These are phyloP conservation scores for Melanostigma gelatinosum DNA, from an alignment of 2,113 vertebrate species.

Conservation along the genomic window DNA sequence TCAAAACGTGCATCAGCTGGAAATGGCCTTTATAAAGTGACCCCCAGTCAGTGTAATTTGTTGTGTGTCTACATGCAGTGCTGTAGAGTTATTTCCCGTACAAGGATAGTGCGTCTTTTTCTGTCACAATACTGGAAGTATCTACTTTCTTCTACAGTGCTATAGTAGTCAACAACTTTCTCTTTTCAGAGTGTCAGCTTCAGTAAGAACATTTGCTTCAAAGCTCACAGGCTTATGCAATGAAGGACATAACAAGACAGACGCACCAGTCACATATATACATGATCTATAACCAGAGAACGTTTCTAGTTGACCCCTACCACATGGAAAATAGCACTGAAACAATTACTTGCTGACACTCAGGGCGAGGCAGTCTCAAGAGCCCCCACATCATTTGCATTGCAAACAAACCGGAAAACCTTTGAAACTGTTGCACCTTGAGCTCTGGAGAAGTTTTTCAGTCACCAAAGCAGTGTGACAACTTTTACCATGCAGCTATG, in stretches of 20 bases:
- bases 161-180: background rate
- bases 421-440: slow-evolving; percentile 47
- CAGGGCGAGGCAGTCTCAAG: background rate
- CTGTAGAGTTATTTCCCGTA: background rate
- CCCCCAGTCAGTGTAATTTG: background rate
- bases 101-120: background rate
- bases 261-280: background rate
- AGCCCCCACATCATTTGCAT: slow-evolving; percentile 38
- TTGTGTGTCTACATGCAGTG: background rate
- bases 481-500: slow-evolving; percentile 48
- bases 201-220: slow-evolving; percentile 3
- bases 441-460: slow-evolving; percentile 56
- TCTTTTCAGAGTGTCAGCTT: background rate
- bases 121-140: background rate
- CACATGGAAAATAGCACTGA: background rate
- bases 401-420: slow-evolving; percentile 52
- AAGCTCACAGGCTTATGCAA: slow-evolving; percentile 5
- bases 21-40: background rate
- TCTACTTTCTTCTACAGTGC: background rate
- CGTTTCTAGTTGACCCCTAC: background rate
- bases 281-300: slow-evolving; percentile 3
- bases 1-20: background rate
- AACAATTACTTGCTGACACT: slow-evolving; percentile 22
- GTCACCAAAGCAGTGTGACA: slow-evolving; percentile 58
- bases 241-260: background rate